Evolutionary conservation across 2,888 invertebrate genomes (phyloP), one percentile per base, ranked within the genome.

Genomic region (Ectropis crepuscularia): DNA sequence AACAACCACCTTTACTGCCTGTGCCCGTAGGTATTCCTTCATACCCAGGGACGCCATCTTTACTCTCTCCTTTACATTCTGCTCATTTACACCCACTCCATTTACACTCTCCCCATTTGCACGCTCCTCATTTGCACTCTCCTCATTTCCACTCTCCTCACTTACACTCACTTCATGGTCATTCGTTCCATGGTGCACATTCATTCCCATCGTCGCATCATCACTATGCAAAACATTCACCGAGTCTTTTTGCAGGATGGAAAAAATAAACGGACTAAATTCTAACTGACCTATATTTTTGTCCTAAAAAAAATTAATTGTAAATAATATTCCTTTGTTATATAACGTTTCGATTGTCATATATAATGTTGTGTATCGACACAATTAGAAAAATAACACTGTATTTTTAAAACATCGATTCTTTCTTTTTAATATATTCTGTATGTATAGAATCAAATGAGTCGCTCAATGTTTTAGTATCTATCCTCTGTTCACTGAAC

Each of bases 201-300:
- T 48, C 59, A 0, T 43, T 51, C 45, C 49, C 69, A 0, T 37
- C 68, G 8, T 53, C 59, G 0, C 68, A 71, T n/a, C 68, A 71
- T n/a, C 69, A 54, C 39, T 69, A 57, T 43, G 69, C 65, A 1
- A 69, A 68, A 6, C 63, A 63, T 11, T 61, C 69, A 42, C 60
- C 63, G 36, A 28, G 45, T 45, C 41, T 68, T 50, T 61, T 68
- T 16, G 51, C 50, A 42, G 57, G 43, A n/a, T 57, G 63, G 47
- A 57, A 41, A 51, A 49, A 47, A 10, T n/a, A 36, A n/a, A 11
- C 9, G 11, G n/a, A 37, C 2, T 49, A 6, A 11, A 49, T 9
- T 7, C 6, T 10, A 4, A 10, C 6, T 10, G 16, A 28, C 4
- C 16, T 28, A 28, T 28, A 28, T 28, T 28, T n/a, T 28, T 28